These are phyloP conservation scores for Tethea ocularis DNA, from an alignment of 2,888 invertebrate genomes.

Conservation along the genomic window DNA sequence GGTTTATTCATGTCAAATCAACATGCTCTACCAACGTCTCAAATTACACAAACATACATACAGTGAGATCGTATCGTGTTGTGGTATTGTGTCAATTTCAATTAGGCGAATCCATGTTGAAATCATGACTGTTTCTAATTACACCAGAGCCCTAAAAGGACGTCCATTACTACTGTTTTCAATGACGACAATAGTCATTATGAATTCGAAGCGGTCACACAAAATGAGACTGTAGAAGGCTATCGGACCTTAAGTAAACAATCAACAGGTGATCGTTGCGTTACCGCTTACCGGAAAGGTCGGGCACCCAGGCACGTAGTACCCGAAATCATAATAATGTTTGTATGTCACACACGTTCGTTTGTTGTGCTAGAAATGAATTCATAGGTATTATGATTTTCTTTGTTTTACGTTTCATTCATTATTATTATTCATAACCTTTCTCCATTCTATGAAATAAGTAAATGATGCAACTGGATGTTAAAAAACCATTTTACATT, in stretches of 20 bases:
- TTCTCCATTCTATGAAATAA: too few relatives aligned
- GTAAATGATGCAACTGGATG: too few relatives aligned
- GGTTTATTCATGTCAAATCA: not conserved
- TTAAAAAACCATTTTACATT: too few relatives aligned
- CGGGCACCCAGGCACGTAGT: constrained; percentile 36
- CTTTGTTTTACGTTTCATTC: too few relatives aligned
- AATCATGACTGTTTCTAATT: constrained; percentile 6
- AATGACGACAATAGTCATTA: constrained; percentile 22
- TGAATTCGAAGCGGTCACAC: constrained; percentile 26
- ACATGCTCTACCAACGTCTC: not conserved
- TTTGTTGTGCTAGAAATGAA: constrained; percentile 13
- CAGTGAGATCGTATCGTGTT: not conserved
- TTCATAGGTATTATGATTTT: not conserved
- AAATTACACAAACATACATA: not conserved
- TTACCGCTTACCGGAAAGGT: constrained; percentile 20
- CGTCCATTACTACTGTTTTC: constrained; percentile 8
- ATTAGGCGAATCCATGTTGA: constrained; percentile 53
- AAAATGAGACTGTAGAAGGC: constrained; percentile 34
- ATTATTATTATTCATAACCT: too few relatives aligned
- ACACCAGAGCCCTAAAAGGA: constrained; percentile 12
- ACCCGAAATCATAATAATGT: constrained; percentile 17
- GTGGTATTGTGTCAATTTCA: constrained; percentile 51
- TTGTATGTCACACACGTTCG: constrained; percentile 30
- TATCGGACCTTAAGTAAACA: constrained; percentile 35
- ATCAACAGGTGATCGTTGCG: constrained; percentile 41